These are phyloP conservation scores for Drosophila pseudoananassae DNA, from an alignment of 1,140 invertebrate species.

Conservation along the genomic window DNA sequence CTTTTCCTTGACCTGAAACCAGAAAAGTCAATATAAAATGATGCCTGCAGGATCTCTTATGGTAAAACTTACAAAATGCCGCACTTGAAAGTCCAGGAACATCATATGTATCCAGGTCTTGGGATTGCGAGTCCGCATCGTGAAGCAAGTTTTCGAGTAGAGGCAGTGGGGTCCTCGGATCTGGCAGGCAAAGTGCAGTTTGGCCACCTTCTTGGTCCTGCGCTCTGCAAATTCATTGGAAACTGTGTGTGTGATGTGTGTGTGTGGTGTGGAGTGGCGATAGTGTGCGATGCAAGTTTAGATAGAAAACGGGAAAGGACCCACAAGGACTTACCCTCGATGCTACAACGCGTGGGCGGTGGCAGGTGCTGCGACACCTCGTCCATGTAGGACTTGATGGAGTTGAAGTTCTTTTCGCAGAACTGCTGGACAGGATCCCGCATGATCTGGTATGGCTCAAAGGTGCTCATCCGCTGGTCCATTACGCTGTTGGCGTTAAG, in stretches of 20 bases:
- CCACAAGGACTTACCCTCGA: constrained; percentile 88
- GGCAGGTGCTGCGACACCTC: constrained; percentile 93
- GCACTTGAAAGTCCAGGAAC: constrained; percentile 95
- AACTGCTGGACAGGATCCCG: constrained; percentile 96
- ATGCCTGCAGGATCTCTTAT: too few relatives aligned
- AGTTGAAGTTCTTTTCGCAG: constrained; percentile 96
- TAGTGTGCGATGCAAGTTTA: constrained; percentile 16
- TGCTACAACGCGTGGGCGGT: constrained; percentile 95
- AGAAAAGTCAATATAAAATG: background rate
- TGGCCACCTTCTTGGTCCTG: constrained; percentile 93
- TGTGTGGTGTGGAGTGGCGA: constrained; percentile 33
- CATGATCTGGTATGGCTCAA: constrained; percentile 93
- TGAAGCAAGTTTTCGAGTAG: constrained; percentile 94
- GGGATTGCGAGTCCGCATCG: constrained; percentile 93
- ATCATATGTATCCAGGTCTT: constrained; percentile 97
- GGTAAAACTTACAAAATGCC: constrained; percentile 70
- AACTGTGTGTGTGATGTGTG: constrained; percentile 77
- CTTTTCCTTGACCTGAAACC: constrained; percentile 88
- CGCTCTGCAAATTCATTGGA: constrained; percentile 87
- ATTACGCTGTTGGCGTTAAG: constrained; percentile 87
- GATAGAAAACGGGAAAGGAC: constrained; percentile 22
- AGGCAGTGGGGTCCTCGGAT: constrained; percentile 93
- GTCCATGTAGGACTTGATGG: constrained; percentile 95
- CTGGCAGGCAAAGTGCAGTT: constrained; percentile 95
- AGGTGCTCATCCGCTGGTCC: constrained; percentile 91